phyloP scores from a whole-genome alignment of 2,113 vertebrate genomes.

The Lophius piscatorius region DNA sequence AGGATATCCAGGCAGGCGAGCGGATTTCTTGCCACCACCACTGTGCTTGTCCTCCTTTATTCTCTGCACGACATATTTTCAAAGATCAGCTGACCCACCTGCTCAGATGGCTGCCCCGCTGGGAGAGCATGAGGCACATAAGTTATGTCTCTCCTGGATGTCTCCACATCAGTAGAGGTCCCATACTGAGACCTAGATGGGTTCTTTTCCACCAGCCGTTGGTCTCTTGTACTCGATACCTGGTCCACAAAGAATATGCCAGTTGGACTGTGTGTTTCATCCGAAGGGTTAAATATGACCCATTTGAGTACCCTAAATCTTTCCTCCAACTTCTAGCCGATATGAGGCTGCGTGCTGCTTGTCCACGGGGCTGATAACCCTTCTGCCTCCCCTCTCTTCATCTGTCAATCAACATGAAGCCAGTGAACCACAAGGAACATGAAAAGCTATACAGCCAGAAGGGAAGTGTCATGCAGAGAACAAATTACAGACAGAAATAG shows the following conservation, averaged over 20 bases:
- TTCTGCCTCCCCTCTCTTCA: slow-evolving; percentile 40
- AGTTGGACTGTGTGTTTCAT: slow-evolving; percentile 1
- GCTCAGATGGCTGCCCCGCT: slow-evolving; percentile 36
- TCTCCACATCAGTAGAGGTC: slow-evolving; percentile 23
- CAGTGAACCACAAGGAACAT: slow-evolving; percentile 33
- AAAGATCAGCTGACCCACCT: slow-evolving; percentile 23
- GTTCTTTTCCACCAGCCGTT: slow-evolving; percentile 11
- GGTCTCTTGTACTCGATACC: neutral
- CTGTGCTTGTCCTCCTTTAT: slow-evolving; percentile 16
- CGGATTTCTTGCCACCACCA: slow-evolving; percentile 33
- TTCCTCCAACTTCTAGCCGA: slow-evolving; percentile 1
- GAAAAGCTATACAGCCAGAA: slow-evolving; percentile 32
- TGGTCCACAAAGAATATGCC: neutral
- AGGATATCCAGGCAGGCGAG: slow-evolving; percentile 19
- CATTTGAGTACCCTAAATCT: slow-evolving; percentile 19
- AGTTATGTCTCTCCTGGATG: slow-evolving; percentile 15
- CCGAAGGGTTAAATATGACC: slow-evolving; percentile 10
- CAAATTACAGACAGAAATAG: slow-evolving; percentile 18
- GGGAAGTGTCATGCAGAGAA: slow-evolving; percentile 31
- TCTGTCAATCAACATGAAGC: slow-evolving; percentile 60
- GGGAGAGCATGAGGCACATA: slow-evolving; percentile 16
- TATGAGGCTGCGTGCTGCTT: slow-evolving; percentile 23
- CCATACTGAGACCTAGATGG: slow-evolving; percentile 3
- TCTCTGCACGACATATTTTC: slow-evolving; percentile 22
- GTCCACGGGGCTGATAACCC: slow-evolving; percentile 71